Percentiles rank a stretch among this genome's conserved stretches.
Conservation (phyloP, 2,888 invertebrate species). For the Lepidocyrtinus sp. region DNA sequence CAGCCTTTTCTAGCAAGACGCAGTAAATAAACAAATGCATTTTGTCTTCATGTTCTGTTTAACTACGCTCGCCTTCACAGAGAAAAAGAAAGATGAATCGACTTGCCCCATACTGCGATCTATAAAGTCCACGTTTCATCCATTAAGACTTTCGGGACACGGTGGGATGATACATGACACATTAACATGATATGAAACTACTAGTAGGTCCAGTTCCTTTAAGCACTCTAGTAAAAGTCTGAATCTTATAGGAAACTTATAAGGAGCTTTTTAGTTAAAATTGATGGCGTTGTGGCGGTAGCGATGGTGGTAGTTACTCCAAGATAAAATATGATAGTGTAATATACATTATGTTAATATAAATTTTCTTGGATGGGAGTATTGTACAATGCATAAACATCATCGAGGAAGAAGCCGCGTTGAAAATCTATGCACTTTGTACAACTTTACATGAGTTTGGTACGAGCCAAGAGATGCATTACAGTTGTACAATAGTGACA, state of each 20-base stretch:
- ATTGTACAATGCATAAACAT: not conserved
- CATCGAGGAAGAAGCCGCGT: not conserved
- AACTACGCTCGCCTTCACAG: constrained; percentile 25
- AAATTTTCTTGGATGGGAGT: not conserved
- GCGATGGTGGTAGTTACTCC: not conserved
- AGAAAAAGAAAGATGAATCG: constrained; percentile 65
- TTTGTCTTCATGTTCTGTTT: constrained; percentile 54
- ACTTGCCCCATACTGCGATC: constrained; percentile 68
- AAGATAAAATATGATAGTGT: constrained; percentile 51
- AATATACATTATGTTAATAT: constrained; percentile 32
- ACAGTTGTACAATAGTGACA: not conserved
- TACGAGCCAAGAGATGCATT: constrained; percentile 18
- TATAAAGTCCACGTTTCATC: constrained; percentile 59
- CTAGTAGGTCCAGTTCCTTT: too few species aligned
- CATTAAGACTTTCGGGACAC: constrained; percentile 37
- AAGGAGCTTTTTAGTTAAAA: constrained; percentile 10
- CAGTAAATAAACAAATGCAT: constrained; percentile 34
- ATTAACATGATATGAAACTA: constrained; percentile 18
- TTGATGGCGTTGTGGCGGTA: not conserved
- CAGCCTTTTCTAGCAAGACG: too few species aligned
- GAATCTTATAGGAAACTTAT: constrained; percentile 10
- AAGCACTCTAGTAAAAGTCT: constrained; percentile 13
- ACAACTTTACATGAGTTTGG: not conserved
- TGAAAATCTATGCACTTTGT: constrained; percentile 1
- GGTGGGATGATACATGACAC: constrained; percentile 40